Evolutionary conservation across 1,140 invertebrate species (phyloP), one percentile per base, ranked within the genome.

Genomic region (Amyelois transitella): DNA sequence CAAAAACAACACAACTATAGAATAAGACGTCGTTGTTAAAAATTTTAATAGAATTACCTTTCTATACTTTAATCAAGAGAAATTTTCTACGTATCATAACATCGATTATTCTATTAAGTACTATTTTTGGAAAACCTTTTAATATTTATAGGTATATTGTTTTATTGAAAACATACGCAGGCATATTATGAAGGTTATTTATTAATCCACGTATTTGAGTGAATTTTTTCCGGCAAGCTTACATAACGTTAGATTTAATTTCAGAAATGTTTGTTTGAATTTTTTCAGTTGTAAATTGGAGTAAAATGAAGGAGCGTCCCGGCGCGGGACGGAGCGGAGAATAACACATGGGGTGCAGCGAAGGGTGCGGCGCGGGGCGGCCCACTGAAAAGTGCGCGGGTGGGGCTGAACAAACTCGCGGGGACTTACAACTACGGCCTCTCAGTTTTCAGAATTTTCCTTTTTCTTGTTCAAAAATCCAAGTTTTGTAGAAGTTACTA

Each of bases 331-430:
- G 82, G 78, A 80, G 75, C 70, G 75, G 81, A 81, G 81, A 85
- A 85, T 88, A 88, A 88, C 84, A 88, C 84, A 88, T 88, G 84
- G 84, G 84, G 84, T 85, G 82, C 82, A 85, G 77, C 79, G 81
- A 77, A 79, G 81, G 84, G 82, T 88, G 89, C 88, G 86, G 81
- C 66, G 64, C 50, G 60, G 59, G 77, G 79, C 74, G 75, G 75
- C 80, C 77, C 81, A 81, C 80, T 87, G 82, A 86, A 86, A 86
- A 87, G 81, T 87, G 81, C 84, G 84, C 84, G 84, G 84, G 81
- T 81, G 84, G 84, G 81, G 84, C 82, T 79, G 76, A 82, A 81
- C 80, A 88, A 85, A 88, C 85, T 86, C 81, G 85, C 83, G 86
- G 77, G 79, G 84, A 85, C 79, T 72, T 72, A 47, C 79, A 82